Evolutionary conservation across 1,140 invertebrate species (phyloP), one percentile per base, ranked within the genome.

Genomic region (Lysiphlebus fabarum): DNA sequence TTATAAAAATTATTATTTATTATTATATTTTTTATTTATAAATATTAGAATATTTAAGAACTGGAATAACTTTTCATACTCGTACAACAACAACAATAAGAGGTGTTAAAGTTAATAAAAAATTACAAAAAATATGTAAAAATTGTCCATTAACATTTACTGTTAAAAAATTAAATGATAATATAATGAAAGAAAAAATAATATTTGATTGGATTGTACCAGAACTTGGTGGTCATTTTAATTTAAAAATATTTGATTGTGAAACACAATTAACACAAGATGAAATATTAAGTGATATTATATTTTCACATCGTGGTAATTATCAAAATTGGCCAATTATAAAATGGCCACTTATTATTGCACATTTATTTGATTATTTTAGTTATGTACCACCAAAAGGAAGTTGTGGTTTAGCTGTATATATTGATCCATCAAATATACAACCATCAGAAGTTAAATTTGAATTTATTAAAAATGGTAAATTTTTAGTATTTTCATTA

Each of bases 281-380:
- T 41, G 71, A 77, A 59, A 66, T 81, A 48, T 65, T 78, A 55
- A 70, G 67, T 36, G 78, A 80, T 59, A 70, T 81, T 33, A 71
- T 80, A 45, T 70, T 74, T 17, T 75, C 76, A 1, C 79, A 81
- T 58, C 75, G 72, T 66, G 79, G 79, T 62, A 82, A 82, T 65
- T 76, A 79, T 66, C 72, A 75, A 68, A 78, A 76, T 50, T 80
- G 75, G 70, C 71, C 79, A 58, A 69, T 68, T 40, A 64, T 79
- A 12, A 74, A 77, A 64, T 67, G 77, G 17, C 70, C 71, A 6
- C n/a, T n/a, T n/a, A n/a, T 62, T 82, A n/a, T 59, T 81, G 63
- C 80, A 38, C 80, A 81, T 51, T 65, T 82, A 26, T 64, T 78
- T 37, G 79, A 82, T 64, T 81, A 82, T 56, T 77, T 79, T 45